These are phyloP conservation scores for Pseudopodoces humilis DNA, from an alignment of 2,113 vertebrate species.

Conservation along the genomic window DNA sequence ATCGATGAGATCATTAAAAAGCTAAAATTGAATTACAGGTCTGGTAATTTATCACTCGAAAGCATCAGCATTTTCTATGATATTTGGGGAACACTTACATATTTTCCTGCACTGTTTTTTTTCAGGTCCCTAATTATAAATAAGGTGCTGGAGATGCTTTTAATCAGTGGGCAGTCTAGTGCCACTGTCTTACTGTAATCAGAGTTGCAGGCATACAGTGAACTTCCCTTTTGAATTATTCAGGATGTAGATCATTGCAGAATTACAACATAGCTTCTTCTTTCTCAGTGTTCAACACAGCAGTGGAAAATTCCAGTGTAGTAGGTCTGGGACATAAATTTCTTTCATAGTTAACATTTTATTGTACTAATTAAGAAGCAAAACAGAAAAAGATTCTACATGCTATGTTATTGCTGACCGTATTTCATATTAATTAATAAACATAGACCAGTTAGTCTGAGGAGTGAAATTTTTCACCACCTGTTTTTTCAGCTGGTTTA, in stretches of 20 bases:
- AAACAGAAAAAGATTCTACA: background rate
- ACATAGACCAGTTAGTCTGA: background rate
- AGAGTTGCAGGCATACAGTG: constrained; percentile 25
- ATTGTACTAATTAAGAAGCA: constrained; percentile 33
- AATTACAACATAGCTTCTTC: constrained; percentile 4
- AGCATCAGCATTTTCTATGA: constrained; percentile 6
- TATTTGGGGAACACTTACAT: constrained; percentile 14
- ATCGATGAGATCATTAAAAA: constrained; percentile 64
- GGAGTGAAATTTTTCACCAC: background rate
- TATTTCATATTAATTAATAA: constrained; percentile 13
- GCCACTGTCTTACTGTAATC: constrained; percentile 38
- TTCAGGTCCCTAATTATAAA: constrained; percentile 14
- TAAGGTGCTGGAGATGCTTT: constrained; percentile 13
- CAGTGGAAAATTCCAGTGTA: constrained; percentile 53
- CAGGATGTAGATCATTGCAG: constrained; percentile 15
- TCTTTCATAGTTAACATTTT: constrained; percentile 29
- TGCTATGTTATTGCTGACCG: background rate
- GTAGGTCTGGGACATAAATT: background rate
- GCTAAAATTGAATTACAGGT: constrained; percentile 35
- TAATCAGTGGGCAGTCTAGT: constrained; percentile 28
- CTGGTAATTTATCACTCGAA: constrained; percentile 30
- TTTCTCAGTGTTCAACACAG: background rate
- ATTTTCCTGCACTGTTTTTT: background rate
- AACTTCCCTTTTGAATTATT: constrained; percentile 60
- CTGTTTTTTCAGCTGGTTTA: background rate